Conservation (phyloP, 2,113 vertebrate genomes). For the Murina feae region DNA sequence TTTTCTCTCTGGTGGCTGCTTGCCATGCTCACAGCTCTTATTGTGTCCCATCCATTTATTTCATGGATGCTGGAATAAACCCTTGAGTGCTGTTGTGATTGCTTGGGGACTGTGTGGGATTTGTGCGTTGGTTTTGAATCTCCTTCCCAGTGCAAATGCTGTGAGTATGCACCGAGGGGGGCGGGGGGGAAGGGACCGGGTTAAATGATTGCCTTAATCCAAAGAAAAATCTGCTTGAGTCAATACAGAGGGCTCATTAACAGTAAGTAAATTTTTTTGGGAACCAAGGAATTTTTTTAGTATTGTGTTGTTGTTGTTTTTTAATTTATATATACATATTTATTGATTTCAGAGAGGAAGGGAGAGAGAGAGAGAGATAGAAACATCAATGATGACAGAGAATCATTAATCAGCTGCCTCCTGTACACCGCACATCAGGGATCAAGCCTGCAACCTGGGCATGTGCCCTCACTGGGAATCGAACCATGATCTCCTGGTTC, state of each 20-base stretch:
- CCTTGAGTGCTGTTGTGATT: background rate
- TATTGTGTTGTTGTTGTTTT: background rate
- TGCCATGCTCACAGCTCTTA: rapidly evolving
- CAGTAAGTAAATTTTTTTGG: background rate
- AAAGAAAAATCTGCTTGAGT: background rate
- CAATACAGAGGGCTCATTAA: background rate
- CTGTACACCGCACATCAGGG: no score
- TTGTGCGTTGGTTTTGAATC: background rate
- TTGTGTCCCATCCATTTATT: no score
- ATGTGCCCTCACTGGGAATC: no score
- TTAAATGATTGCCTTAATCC: background rate
- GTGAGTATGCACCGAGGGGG: background rate
- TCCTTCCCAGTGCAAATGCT: background rate
- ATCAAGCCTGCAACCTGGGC: no score
- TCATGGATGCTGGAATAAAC: background rate
- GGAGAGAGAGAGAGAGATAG: no score
- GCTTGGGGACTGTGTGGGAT: background rate
- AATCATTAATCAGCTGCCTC: no score
- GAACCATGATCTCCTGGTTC: no score
- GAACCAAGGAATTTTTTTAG: background rate
- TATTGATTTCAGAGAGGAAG: no score
- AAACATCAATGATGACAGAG: no score
- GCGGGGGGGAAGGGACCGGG: background rate
- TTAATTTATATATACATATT: no score
- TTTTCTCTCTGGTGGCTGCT: background rate